Evolutionary conservation across 1,140 invertebrate species (phyloP), one percentile per base, ranked within the genome.

Genomic region (Drosophila tropicalis): DNA sequence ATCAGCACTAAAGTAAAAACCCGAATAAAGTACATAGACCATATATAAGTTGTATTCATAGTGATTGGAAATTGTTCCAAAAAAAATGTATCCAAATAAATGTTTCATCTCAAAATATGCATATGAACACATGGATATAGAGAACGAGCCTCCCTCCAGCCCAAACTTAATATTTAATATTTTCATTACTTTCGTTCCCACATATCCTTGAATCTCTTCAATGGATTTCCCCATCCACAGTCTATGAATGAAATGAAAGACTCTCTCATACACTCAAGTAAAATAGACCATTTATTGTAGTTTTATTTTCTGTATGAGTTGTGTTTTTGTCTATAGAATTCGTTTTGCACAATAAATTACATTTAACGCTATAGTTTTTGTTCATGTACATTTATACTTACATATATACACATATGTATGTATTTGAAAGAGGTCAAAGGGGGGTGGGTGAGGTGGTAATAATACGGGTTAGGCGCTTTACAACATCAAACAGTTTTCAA

Each of bases 251-350:
- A 70, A 39, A 34, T 25, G 9, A 15, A 55, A 72, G 39, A 69
- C 40, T 66, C 9, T 63, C 25, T 51, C 65, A 51, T 86, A 80
- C 83, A 80, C 83, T 70, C 79, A 87, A 77, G 76, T 79, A 87
- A 87, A 51, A 79, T 89, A 80, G 64, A 65, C 51, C 70, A 72
- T 86, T 86, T 86, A 86, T 87, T 86, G 68, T 58, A 72, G 58
- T 57, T 51, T 69, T 15, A 47, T 40, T 56, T 70, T 55, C 57
- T 55, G 9, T 62, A 29, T 81, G 25, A 25, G 19, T 29, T 56
- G 44, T 56, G 55, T 66, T 19, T 64, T 36, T 57, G 51, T 36
- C 25, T 19, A 25, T 12, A 13, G 15, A 39, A 15, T 62, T 62
- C 6, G 17, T n/a, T 67, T 72, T 69, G 54, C 73, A 69, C 60